A percentile compares a stretch with the other conserved stretches of the same genome.
Conservation (phyloP, 1,140 invertebrate species). For the Orius insidiosus region DNA sequence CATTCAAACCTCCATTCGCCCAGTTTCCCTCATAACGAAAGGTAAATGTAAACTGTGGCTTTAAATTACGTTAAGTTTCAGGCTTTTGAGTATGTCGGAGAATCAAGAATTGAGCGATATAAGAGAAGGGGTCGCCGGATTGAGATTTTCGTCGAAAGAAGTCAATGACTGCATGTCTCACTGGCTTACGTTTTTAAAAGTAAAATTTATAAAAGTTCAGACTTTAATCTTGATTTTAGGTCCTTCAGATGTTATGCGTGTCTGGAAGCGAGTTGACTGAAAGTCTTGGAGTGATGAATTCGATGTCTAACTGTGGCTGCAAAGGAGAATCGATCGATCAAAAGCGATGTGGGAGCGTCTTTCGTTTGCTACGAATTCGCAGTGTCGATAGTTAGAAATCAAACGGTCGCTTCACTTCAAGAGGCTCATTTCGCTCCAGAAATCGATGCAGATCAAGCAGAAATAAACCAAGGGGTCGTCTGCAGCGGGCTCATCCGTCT, state of each 20-base stretch:
- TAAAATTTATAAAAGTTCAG: no score
- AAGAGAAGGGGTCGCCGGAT: conserved; percentile 10
- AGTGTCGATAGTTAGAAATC: conserved; percentile 14
- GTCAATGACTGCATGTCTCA: conserved; percentile 41
- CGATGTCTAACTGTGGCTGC: conserved; percentile 34
- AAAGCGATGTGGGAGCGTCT: conserved; percentile 40
- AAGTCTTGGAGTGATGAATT: conserved; percentile 30
- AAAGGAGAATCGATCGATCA: conserved; percentile 33
- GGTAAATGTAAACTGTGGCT: no score
- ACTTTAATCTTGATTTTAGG: conserved; percentile 29
- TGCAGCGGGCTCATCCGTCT: conserved; percentile 45
- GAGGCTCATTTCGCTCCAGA: conserved; percentile 26
- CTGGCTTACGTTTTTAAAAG: conserved; percentile 44
- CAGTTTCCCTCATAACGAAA: conserved; percentile 10
- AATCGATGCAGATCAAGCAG: conserved; percentile 24
- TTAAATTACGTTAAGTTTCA: conserved; percentile 4
- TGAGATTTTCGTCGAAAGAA: conserved; percentile 23
- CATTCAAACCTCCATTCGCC: conserved; percentile 15
- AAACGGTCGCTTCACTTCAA: conserved; percentile 33
- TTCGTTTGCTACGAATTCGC: conserved; percentile 21
- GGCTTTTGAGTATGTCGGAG: conserved; percentile 18
- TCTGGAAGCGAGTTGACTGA: conserved; percentile 37
- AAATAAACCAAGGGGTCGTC: conserved; percentile 38
- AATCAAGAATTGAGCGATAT: conserved; percentile 13
- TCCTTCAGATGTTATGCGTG: conserved; percentile 39